Evolutionary conservation across 2,888 invertebrate genomes (phyloP).

Genomic region (Hyposoter dolosus): DNA sequence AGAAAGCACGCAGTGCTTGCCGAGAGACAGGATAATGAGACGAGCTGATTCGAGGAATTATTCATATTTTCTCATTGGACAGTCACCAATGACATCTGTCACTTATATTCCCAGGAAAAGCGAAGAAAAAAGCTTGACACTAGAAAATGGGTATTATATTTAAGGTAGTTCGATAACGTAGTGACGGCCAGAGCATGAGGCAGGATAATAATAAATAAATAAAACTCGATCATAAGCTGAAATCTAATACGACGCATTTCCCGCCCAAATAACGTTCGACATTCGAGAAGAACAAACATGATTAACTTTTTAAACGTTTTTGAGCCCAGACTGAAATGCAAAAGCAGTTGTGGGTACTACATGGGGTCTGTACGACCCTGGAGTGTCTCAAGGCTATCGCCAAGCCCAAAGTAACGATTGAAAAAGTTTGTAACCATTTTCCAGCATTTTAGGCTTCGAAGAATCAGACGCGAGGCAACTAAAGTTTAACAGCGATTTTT

Average conservation of each 20-base stretch:
- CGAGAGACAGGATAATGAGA: not conserved
- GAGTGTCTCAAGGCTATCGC: no score
- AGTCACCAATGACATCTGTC: slow-evolving; percentile 8
- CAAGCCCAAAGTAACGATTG: no score
- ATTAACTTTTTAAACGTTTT: not conserved
- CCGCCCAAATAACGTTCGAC: not conserved
- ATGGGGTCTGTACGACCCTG: not conserved
- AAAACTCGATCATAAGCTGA: not conserved
- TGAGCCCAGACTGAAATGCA: no score
- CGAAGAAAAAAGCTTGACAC: not conserved
- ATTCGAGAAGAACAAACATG: not conserved
- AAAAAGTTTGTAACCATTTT: no score
- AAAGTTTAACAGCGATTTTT: not conserved
- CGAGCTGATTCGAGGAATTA: not conserved
- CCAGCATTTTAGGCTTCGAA: no score
- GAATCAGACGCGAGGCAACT: not conserved
- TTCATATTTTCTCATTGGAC: slow-evolving; percentile 6
- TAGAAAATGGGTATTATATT: not conserved
- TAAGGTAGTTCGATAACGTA: not conserved
- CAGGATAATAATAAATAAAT: not conserved
- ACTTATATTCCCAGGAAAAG: not conserved
- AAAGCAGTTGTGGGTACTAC: not conserved
- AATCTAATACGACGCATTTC: not conserved
- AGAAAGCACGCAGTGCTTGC: not conserved
- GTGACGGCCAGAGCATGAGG: not conserved